These are phyloP conservation scores for Dasyprocta punctata DNA, from an alignment of 2,113 vertebrate species.

Conservation along the genomic window DNA sequence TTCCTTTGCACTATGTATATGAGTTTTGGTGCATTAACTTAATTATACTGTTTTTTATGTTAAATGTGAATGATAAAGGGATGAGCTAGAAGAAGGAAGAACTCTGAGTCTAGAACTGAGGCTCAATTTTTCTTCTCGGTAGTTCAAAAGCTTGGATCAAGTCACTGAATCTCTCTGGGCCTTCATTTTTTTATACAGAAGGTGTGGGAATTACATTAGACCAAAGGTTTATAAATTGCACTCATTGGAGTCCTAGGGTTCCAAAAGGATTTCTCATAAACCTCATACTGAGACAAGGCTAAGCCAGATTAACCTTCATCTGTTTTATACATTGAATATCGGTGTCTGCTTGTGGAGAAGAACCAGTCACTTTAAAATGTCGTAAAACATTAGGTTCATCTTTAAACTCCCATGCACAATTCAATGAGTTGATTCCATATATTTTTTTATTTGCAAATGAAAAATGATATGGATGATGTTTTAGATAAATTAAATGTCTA, in stretches of 20 bases:
- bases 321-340: background rate
- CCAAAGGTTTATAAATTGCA: background rate
- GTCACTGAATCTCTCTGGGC: background rate
- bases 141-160: background rate
- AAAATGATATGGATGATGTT: background rate
- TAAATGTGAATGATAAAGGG: background rate
- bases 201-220: background rate
- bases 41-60: background rate
- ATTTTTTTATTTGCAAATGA: background rate
- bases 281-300: background rate
- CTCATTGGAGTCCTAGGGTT: background rate
- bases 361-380: background rate
- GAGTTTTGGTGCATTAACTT: background rate
- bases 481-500: background rate
- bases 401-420: background rate
- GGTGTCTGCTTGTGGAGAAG: background rate
- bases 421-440: background rate
- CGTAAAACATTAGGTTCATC: background rate
- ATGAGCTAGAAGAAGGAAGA: background rate
- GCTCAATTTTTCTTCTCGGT: background rate
- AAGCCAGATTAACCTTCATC: background rate
- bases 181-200: background rate
- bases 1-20: background rate
- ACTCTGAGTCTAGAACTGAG: background rate
- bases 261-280: background rate